Evolutionary conservation across 1,140 invertebrate species (phyloP).

Genomic region (Camponotus vicinus): DNA sequence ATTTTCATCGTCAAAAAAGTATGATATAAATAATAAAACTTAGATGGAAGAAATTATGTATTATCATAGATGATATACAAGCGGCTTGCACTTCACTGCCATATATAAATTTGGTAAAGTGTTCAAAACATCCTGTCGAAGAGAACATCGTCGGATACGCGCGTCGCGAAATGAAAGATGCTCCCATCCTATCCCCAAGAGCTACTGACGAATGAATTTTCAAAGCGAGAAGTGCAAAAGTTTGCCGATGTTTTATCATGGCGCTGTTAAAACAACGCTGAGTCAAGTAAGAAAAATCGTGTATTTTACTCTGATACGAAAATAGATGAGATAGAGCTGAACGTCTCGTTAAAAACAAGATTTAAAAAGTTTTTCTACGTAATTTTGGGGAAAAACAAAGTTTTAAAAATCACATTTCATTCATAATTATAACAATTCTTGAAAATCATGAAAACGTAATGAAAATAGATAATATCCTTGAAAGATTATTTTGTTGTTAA

Average conservation of each 20-base stretch:
- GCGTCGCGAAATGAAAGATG: slow-evolving; percentile 21
- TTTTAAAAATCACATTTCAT: slow-evolving; percentile 58
- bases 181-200: neutral
- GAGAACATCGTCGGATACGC: slow-evolving; percentile 4
- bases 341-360: slow-evolving; percentile 39
- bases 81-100: neutral
- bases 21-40: neutral
- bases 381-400: neutral
- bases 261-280: slow-evolving; percentile 37
- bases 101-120: slow-evolving; percentile 46
- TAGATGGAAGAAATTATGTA: neutral
- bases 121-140: slow-evolving; percentile 46
- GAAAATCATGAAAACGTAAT: slow-evolving; percentile 49
- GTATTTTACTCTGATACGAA: slow-evolving; percentile 40
- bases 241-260: slow-evolving; percentile 46
- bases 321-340: slow-evolving; percentile 41
- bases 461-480: slow-evolving; percentile 53
- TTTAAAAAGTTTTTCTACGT: slow-evolving; percentile 33
- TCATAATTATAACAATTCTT: slow-evolving; percentile 45
- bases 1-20: slow-evolving; percentile 2
- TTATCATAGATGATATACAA: neutral
- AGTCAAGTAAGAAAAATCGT: slow-evolving; percentile 56
- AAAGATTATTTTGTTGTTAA: slow-evolving; percentile 33
- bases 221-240: slow-evolving; percentile 44
- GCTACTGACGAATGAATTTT: slow-evolving; percentile 59